A percentile compares a stretch with the other conserved stretches of the same genome.
Evolutionary conservation across 2,888 invertebrate genomes (phyloP).

Genomic region (Hydropsyche betteni): DNA sequence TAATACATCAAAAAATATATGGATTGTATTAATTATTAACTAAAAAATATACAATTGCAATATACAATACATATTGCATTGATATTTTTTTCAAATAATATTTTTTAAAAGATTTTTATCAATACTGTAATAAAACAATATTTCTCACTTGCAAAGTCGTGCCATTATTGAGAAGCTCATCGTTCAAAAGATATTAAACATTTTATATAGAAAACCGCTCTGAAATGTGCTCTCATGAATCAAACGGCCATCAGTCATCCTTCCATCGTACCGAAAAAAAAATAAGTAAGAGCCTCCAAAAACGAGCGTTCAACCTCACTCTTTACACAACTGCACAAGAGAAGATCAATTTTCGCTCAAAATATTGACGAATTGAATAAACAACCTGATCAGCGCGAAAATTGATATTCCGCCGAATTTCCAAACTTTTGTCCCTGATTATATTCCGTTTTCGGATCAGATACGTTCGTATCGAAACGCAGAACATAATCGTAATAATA

Average conservation of each 20-base stretch:
- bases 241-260: conserved; percentile 51
- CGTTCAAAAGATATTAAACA: conserved; percentile 51
- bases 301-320: conserved; percentile 22
- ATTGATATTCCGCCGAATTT: too few relatives aligned
- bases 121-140: not conserved
- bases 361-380: conserved; percentile 14
- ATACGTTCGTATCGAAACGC: conserved; percentile 1
- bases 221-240: conserved; percentile 50
- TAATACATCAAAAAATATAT: not conserved
- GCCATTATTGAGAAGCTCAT: conserved; percentile 48
- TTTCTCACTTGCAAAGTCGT: conserved; percentile 41
- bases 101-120: not conserved
- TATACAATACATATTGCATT: too few relatives aligned
- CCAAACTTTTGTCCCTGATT: too few relatives aligned
- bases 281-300: conserved; percentile 37
- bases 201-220: conserved; percentile 50
- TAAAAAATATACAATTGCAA: too few relatives aligned
- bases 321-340: conserved; percentile 28
- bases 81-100: too few relatives aligned
- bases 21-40: not conserved
- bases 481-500: conserved; percentile 35
- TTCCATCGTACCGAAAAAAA: conserved; percentile 47
- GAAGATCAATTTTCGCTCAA: conserved; percentile 24
- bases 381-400: not conserved
- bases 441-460: too few relatives aligned